A percentile compares a stretch with the other conserved stretches of the same genome.
Evolutionary conservation across 2,888 invertebrate species (phyloP).

Genomic region (Hecatera dysodea): DNA sequence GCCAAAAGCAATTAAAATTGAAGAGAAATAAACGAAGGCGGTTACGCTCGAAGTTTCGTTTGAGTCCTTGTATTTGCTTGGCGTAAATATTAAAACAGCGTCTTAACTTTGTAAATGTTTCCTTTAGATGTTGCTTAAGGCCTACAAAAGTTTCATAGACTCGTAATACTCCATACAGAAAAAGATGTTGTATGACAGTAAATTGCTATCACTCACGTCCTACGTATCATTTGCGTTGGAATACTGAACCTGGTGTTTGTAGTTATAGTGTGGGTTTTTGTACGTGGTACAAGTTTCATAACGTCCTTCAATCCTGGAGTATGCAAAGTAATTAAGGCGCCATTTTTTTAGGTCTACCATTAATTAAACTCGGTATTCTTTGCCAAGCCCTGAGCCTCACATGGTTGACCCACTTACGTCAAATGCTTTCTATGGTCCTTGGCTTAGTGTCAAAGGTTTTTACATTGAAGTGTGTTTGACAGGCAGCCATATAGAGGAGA

Average conservation of each 20-base stretch:
- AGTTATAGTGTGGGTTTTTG: neutral
- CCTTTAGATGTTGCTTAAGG: conserved; percentile 4
- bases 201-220: too few species aligned
- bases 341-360: conserved; percentile 16
- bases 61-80: neutral
- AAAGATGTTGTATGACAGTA: neutral
- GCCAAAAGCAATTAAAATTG: conserved; percentile 44
- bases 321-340: conserved; percentile 33
- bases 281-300: neutral
- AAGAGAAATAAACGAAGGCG: conserved; percentile 12
- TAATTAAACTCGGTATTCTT: conserved; percentile 49
- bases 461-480: conserved; percentile 20
- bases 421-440: conserved; percentile 29
- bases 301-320: conserved; percentile 8
- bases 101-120: conserved; percentile 4
- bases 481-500: conserved; percentile 27
- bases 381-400: conserved; percentile 5
- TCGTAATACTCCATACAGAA: neutral
- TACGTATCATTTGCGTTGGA: neutral
- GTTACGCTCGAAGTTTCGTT: neutral
- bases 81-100: conserved; percentile 13
- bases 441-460: conserved; percentile 22
- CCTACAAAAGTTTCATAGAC: neutral
- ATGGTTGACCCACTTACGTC: conserved; percentile 33
- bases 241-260: neutral